Evolutionary conservation across 2,888 invertebrate genomes (phyloP).

Genomic region (Drosophila merina): DNA sequence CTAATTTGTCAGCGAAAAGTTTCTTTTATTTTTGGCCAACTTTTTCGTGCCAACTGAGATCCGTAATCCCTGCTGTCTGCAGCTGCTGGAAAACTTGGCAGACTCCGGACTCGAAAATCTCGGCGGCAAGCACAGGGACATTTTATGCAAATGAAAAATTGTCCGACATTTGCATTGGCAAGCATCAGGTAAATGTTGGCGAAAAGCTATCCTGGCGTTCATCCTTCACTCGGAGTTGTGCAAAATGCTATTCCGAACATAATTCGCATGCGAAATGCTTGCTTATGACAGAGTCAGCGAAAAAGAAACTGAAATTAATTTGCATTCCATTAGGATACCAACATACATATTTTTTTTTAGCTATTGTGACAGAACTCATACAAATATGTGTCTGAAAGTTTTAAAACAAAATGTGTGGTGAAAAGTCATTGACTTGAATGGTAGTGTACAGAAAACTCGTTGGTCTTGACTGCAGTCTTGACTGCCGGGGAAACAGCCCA

Average conservation of each 20-base stretch:
- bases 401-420: no score
- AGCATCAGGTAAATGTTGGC: slow-evolving; percentile 55
- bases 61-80: slow-evolving; percentile 37
- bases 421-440: no score
- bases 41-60: slow-evolving; percentile 16
- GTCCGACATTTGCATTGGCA: slow-evolving; percentile 53
- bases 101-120: slow-evolving; percentile 42
- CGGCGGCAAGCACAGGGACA: slow-evolving; percentile 9
- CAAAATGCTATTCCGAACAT: slow-evolving; percentile 52
- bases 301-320: slow-evolving; percentile 33
- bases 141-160: slow-evolving; percentile 67
- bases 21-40: slow-evolving; percentile 14
- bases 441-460: background rate
- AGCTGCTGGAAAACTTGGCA: slow-evolving; percentile 33
- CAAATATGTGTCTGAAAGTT: background rate
- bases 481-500: background rate
- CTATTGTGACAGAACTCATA: background rate
- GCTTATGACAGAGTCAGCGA: slow-evolving; percentile 40
- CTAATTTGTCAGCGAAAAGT: slow-evolving; percentile 34
- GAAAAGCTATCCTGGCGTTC: slow-evolving; percentile 3
- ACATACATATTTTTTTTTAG: slow-evolving; percentile 6
- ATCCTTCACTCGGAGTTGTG: slow-evolving; percentile 24
- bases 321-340: slow-evolving; percentile 37
- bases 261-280: slow-evolving; percentile 45
- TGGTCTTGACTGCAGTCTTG: background rate